Evolutionary conservation across 2,888 invertebrate species (phyloP), one percentile per base, ranked within the genome.

Genomic region (Pollenia labialis): DNA sequence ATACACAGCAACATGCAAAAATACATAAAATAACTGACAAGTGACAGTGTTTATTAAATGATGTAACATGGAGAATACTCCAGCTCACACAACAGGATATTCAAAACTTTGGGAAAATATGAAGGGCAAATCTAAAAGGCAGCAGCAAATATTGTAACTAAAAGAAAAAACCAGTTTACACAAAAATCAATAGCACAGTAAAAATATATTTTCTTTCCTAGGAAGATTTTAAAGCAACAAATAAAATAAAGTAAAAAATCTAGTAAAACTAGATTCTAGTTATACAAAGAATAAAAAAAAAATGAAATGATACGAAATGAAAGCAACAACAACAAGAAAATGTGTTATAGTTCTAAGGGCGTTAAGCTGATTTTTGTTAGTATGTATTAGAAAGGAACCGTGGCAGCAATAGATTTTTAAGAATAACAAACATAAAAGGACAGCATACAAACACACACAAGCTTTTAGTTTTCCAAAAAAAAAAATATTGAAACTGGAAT

Each of bases 31-130:
- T 72, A 80, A 85, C 72, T 80, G 84, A 85, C 80, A 87, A 87
- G 71, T 85, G 85, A 84, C 85, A 81, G 80, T 82, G 79, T 87
- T 86, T 87, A 88, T 85, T 87, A 88, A 87, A 86, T 85, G 86
- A 87, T 82, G 75, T 74, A 79, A 71, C 50, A 81, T 14, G n/a
- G 0, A 81, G 68, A 69, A 23, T 14, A 64, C 23, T 64, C 71
- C 9, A 71, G 50, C 8, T 10, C 11, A 40, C 68, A 42, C 62
- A 69, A 11, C 18, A 60, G 50, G 56, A 77, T 66, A 72, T 54
- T 23, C 69, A 52, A 46, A 54, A 18, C 54, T 69, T 54, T 54
- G 40, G 16, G 52, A 58, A 32, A 56, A 18, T 54, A 74, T 32
- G 10, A 23, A 81, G 18, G 48, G 40, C 16, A 56, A 54, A 62